Percentiles rank a stretch among this genome's conserved stretches.
Conservation (phyloP, 2,797 vertebrate genomes). For the Numenius phaeopus region DNA sequence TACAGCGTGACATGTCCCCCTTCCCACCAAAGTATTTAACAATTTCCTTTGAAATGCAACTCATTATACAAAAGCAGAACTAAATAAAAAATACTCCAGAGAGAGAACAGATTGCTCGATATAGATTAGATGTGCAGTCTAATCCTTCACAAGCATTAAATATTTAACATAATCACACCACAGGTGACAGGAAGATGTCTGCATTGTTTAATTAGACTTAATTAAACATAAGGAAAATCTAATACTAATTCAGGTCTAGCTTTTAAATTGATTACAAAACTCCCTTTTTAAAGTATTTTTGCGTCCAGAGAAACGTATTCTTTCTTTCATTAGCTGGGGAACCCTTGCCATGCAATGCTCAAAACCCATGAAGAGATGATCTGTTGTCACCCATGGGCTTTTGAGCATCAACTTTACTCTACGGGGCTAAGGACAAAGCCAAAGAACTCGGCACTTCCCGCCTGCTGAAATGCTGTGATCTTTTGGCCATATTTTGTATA, state of each 20-base stretch:
- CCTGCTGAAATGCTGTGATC: not conserved
- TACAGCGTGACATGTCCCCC: not conserved
- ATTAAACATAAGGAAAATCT: constrained; percentile 81
- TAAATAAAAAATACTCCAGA: constrained; percentile 77
- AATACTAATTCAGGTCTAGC: constrained; percentile 71
- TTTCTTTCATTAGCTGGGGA: not conserved
- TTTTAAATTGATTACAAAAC: constrained; percentile 72
- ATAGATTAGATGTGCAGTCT: constrained; percentile 79
- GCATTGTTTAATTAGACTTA: constrained; percentile 84
- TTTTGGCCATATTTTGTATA: constrained; percentile 38
- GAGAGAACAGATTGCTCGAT: constrained; percentile 81
- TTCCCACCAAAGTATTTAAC: constrained; percentile 37
- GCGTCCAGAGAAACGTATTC: not conserved
- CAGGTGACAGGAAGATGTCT: constrained; percentile 80
- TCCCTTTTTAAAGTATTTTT: constrained; percentile 20
- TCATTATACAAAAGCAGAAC: constrained; percentile 75
- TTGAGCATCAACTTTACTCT: not conserved
- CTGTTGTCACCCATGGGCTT: not conserved
- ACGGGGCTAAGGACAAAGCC: constrained; percentile 54
- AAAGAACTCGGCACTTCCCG: constrained; percentile 47
- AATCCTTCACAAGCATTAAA: constrained; percentile 83
- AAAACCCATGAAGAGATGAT: not conserved
- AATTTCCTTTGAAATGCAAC: constrained; percentile 71
- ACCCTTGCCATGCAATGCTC: not conserved
- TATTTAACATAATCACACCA: constrained; percentile 80